Conservation (phyloP, 2,113 vertebrate species). For the Campylomormyrus numenius region DNA sequence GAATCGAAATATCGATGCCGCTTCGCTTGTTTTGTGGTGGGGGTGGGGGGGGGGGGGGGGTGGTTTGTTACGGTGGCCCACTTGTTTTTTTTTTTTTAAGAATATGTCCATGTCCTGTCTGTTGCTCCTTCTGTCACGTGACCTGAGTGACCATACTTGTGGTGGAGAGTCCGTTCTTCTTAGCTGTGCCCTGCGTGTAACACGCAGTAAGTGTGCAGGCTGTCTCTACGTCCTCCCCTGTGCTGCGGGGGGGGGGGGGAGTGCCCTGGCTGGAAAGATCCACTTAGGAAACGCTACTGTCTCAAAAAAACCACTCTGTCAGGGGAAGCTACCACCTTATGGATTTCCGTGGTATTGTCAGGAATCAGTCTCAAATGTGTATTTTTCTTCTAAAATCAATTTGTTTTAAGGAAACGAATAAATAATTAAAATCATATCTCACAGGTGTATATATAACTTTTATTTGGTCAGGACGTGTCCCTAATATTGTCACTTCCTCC, state of each 20-base stretch:
- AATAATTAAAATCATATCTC: constrained; percentile 55
- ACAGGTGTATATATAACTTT: neutral
- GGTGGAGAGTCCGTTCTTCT: neutral
- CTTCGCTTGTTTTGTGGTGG: no score
- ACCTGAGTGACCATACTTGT: neutral
- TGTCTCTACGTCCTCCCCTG: neutral
- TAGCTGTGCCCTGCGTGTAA: neutral
- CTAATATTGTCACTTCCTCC: neutral
- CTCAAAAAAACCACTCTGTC: constrained; percentile 43
- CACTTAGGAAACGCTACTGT: constrained; percentile 39
- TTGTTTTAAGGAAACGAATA: constrained; percentile 52
- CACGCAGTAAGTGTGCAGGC: neutral
- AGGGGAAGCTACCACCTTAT: constrained; percentile 39
- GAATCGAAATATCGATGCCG: no score
- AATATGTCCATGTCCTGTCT: constrained; percentile 61
- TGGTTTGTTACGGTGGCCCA: constrained; percentile 54
- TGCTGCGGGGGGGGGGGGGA: neutral
- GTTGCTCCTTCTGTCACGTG: constrained; percentile 38
- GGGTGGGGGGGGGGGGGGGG: no score
- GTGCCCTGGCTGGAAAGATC: neutral
- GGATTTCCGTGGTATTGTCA: constrained; percentile 42
- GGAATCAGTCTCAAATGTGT: constrained; percentile 49
- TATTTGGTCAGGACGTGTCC: neutral
- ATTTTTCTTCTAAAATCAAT: constrained; percentile 50
- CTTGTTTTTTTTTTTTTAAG: constrained; percentile 49